Percentiles rank a stretch among this genome's conserved stretches.
Evolutionary conservation across 2,113 vertebrate species (phyloP).

Genomic region (Eidolon helvum): DNA sequence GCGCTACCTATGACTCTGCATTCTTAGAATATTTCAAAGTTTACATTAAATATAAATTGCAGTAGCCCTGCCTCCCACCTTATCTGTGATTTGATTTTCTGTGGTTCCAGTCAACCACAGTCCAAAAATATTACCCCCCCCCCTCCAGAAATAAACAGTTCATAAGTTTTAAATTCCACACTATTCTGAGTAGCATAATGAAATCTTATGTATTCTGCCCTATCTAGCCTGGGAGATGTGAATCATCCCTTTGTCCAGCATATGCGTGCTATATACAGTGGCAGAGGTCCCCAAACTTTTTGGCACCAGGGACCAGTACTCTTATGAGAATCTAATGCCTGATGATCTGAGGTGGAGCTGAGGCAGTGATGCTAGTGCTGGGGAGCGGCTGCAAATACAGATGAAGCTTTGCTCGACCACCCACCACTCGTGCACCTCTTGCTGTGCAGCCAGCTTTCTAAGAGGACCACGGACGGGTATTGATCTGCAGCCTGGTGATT

Average conservation of each 20-base stretch:
- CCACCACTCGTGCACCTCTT: no score
- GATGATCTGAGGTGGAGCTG: no score
- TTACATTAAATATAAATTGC: neutral
- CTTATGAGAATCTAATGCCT: no score
- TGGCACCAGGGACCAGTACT: no score
- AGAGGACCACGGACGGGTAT: no score
- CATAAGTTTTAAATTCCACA: neutral
- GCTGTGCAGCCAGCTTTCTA: no score
- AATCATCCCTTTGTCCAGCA: neutral
- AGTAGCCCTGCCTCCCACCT: neutral
- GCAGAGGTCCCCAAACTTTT: no score
- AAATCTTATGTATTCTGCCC: neutral
- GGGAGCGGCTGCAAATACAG: no score
- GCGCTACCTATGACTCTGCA: neutral
- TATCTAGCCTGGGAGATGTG: neutral
- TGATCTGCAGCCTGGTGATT: no score
- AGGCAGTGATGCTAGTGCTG: no score
- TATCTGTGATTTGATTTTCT: neutral
- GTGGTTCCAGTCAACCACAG: neutral
- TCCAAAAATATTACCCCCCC: neutral
- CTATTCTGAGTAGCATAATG: neutral
- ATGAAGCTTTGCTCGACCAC: no score
- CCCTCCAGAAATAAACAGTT: neutral
- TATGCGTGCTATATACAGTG: no score
- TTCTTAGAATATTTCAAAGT: neutral